Conservation (phyloP, 2,797 vertebrate genomes). For the Furcifer pardalis region DNA sequence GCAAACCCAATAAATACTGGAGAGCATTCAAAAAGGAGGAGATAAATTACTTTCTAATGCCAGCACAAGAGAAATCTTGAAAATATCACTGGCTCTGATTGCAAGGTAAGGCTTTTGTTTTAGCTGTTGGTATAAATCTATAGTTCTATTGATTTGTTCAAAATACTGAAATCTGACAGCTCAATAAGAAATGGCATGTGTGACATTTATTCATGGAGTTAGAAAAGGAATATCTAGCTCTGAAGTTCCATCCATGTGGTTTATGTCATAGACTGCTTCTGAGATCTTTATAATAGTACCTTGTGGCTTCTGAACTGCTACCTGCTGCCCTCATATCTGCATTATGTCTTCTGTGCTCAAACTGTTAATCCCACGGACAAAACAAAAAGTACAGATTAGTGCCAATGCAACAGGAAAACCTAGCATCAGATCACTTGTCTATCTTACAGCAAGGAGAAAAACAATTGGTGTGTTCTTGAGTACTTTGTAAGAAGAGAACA, state of each 20-base stretch:
- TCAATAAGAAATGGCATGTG: background rate
- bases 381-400: background rate
- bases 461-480: too few relatives aligned
- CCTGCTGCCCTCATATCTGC: background rate
- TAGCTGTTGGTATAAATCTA: slow-evolving; percentile 22
- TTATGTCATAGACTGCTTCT: background rate
- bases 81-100: background rate
- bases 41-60: background rate
- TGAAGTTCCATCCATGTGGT: background rate
- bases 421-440: too few relatives aligned
- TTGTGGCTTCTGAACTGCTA: background rate
- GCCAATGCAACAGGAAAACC: too few relatives aligned
- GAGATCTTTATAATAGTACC: background rate
- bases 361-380: too few relatives aligned
- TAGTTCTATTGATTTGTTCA: slow-evolving; percentile 8
- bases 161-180: background rate
- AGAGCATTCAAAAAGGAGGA: background rate
- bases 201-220: background rate
- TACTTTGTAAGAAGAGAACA: too few relatives aligned
- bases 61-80: background rate
- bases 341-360: background rate
- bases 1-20: background rate
- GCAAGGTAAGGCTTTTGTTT: background rate
- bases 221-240: background rate
- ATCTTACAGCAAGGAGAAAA: too few relatives aligned